Base-by-base conservation (phyloP, 2,888 invertebrate genomes). In the Patella caerulea region DNA sequence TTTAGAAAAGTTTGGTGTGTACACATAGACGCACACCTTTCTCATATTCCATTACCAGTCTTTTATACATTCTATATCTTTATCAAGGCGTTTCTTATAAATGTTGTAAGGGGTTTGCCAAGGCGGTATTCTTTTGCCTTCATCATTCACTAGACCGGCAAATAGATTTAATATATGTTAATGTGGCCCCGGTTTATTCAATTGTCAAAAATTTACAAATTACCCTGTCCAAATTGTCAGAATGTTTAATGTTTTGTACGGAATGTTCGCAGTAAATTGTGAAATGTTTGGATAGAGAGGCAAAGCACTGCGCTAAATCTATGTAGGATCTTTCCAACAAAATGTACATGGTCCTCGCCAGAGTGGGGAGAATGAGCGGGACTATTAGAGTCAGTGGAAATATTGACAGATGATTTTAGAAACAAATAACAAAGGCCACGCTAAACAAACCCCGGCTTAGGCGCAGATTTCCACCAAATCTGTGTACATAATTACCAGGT, bases 231-330 rank as follows among this genome's bases (percentile, higher is more conserved):
- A 59, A 52, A 19, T 55, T 29, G 72, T 72, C 24, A 29, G 73
- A 73, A 76, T 76, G 69, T 69, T 55, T 19, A 69, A 76, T 76
- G 76, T 76, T 76, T 76, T 72, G 34, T 65, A 65, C 56, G 72
- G 52, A 54, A 76, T 72, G 72, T 24, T 34, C 65, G 53, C 56
- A 29, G 75, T 70, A 75, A 75, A 75, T 55, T 29, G 19, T 29
- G 72, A 76, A 76, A 69, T 76, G 73, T 76, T 76, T 52, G 72
- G 45, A 19, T 56, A 72, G 29, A 52, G 56, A 56, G 56, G 56
- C 56, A 45, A 45, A 45, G 45, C 45, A 45, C 45, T 45, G 45
- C 45, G 45, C 45, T 45, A 45, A 45, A 45, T 45, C 45, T 45
- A 45, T 45, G 45, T 45, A 45, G 45, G 45, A 65, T n/a, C 65